Evolutionary conservation across 1,140 invertebrate species (phyloP), one percentile per base, ranked within the genome.

Genomic region (Lasioglossum baleicum): DNA sequence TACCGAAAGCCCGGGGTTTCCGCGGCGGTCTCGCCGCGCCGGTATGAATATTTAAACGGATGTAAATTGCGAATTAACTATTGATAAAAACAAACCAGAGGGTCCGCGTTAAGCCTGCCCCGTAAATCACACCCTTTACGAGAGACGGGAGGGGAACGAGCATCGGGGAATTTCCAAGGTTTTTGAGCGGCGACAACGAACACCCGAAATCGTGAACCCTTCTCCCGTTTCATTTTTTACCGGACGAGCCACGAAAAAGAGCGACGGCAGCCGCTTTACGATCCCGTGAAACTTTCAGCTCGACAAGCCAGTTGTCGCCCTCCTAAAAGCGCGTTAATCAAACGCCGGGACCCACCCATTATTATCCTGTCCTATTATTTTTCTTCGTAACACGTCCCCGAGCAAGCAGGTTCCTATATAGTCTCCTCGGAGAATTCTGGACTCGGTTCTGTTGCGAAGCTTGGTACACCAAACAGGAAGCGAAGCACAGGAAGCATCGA

Each of bases 61-160:
- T 88, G 88, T 89, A 89, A 89, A 89, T 89, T 89, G 87, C 78
- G 85, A 85, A 88, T 89, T 89, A 89, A 89, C 87, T 89, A 89
- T 89, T 89, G 88, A 89, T 89, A 88, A 88, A 89, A 88, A 89
- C 87, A 89, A 88, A 88, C 83, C 83, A 85, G 86, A 84, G 83
- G 76, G 83, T 81, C 85, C 58, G 65, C 60, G 75, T 82, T 88
- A 83, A 83, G 86, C 77, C 82, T 87, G 77, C 72, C 78, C 82
- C 82, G 70, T 87, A 87, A 87, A 87, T 87, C 86, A 85, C 82
- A 80, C 82, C 48, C 74, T 75, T 61, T 72, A 74, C 68, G 26
- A 7, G 35, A 31, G 31, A 6, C 31, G 15, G 42, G 58, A 2
- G 22, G 58, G 2, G 22, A 10, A 2, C 3, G 58, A 22, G n/a